Base-by-base conservation (phyloP, 2,113 vertebrate genomes). In the Lophochroa leadbeateri region DNA sequence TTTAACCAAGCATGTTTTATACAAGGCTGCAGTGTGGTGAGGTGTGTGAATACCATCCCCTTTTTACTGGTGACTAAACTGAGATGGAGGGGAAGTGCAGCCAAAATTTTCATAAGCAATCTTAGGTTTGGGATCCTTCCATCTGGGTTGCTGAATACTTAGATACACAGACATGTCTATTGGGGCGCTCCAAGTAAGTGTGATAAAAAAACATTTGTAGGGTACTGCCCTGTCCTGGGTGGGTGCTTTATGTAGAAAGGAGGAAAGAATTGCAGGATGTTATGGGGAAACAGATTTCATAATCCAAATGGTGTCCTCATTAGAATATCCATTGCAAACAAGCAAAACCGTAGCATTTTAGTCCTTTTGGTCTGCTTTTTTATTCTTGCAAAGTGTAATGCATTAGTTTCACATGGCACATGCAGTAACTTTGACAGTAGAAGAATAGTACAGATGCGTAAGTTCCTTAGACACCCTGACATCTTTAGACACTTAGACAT, bases 131-230 rank as follows among this genome's bases (percentile, higher is more conserved):
- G 53, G n/a, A 49, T 57, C 31, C 67, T 72, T 91, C 74, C 52
- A 27, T 35, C 43, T 24, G 68, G 9, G 18, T 60, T 29, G 29
- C 69, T 49, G 53, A 64, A 20, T 6, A 12, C 14, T 70, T 68
- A 80, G 41, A 43, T 16, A 80, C 37, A 37, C 10, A 67, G 87
- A 23, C 4, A 3, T 4, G 31, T 41, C 57, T 61, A 33, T 9
- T 5, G 4, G 29, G 24, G 10, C 1, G 1, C 75, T 76, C 23
- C 37, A 15, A 18, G 53, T 23, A 35, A 50, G 28, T 1, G 5
- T 24, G 63, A 19, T 49, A 29, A 55, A 65, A 86, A 61, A 15
- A 58, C 21, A 49, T 83, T 25, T 77, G 75, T 37, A 70, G 67
- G 44, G 11, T 53, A 21, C 25, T 80, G 15, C 14, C 9, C 24